Conservation (phyloP, 53 echinoderm and acorn worm genomes). For the Stichopus horrens region DNA sequence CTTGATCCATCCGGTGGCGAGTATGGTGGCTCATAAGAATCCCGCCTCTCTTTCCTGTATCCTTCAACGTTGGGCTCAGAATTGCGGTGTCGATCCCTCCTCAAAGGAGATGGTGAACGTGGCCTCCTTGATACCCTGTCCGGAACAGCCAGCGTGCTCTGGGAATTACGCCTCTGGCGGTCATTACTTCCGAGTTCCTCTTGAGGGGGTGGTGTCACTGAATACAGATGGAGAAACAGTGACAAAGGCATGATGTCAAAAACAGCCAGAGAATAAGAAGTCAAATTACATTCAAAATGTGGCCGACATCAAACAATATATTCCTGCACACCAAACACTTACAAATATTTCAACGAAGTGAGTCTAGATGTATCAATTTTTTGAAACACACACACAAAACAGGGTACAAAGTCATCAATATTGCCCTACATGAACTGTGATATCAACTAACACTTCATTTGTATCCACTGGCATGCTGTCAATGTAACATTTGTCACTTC, state of each 20-base stretch:
- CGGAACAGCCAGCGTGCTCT: slow-evolving; percentile 88
- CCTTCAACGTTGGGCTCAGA: slow-evolving; percentile 59
- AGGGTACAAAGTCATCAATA: no score
- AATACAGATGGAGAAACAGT: slow-evolving; percentile 5
- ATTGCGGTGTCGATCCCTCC: slow-evolving; percentile 52
- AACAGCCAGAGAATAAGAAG: background rate
- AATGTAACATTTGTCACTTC: no score
- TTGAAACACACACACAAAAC: no score
- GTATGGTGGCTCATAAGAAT: slow-evolving; percentile 48
- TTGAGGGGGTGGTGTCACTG: slow-evolving; percentile 69
- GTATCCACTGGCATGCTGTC: no score
- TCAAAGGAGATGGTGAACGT: slow-evolving; percentile 80
- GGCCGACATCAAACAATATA: background rate
- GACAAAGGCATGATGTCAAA: background rate
- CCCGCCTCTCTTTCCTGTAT: slow-evolving; percentile 26
- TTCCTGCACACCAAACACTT: no score
- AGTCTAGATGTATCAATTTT: no score
- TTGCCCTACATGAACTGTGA: no score
- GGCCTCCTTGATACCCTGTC: slow-evolving; percentile 73
- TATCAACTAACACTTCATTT: no score
- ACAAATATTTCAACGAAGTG: no score
- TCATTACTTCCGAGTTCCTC: slow-evolving; percentile 69
- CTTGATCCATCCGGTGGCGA: slow-evolving; percentile 43
- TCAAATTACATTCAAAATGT: background rate
- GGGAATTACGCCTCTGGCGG: slow-evolving; percentile 76